Evolutionary conservation across 1,140 invertebrate genomes (phyloP).

Genomic region (Aporrectodea caliginosa): DNA sequence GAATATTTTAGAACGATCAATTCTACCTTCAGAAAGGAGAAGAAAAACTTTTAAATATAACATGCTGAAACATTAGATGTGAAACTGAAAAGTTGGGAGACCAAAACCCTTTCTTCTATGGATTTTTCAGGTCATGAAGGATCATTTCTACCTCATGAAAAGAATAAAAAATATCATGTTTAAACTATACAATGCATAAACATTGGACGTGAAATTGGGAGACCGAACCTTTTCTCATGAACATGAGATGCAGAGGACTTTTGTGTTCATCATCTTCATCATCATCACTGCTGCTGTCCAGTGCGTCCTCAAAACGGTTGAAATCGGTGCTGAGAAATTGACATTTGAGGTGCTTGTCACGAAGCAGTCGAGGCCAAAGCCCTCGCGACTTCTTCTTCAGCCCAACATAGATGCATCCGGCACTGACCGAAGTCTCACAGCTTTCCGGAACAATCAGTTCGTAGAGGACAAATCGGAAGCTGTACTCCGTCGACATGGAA

Average conservation of each 20-base stretch:
- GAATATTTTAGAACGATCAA: neutral
- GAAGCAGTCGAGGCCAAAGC: neutral
- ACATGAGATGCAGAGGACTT: neutral
- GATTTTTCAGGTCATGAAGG: neutral
- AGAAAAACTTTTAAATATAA: neutral
- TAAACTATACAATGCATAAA: neutral
- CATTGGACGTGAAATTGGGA: too few species aligned
- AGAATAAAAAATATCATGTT: neutral
- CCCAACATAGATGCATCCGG: neutral
- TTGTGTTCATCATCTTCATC: neutral
- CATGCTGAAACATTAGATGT: too few species aligned
- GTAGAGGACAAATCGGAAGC: neutral
- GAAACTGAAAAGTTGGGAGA: too few species aligned
- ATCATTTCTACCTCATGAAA: neutral
- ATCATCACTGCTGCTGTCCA: neutral
- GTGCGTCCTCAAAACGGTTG: neutral
- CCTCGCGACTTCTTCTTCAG: neutral
- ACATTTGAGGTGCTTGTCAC: neutral
- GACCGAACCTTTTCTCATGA: neutral
- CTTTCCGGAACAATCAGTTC: neutral
- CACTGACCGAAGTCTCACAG: neutral
- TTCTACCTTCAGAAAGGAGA: neutral
- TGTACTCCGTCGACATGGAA: neutral
- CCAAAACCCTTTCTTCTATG: neutral
- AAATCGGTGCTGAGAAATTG: neutral